Evolutionary conservation across 2,888 invertebrate species (phyloP).

Genomic region (Xestia xanthographa): DNA sequence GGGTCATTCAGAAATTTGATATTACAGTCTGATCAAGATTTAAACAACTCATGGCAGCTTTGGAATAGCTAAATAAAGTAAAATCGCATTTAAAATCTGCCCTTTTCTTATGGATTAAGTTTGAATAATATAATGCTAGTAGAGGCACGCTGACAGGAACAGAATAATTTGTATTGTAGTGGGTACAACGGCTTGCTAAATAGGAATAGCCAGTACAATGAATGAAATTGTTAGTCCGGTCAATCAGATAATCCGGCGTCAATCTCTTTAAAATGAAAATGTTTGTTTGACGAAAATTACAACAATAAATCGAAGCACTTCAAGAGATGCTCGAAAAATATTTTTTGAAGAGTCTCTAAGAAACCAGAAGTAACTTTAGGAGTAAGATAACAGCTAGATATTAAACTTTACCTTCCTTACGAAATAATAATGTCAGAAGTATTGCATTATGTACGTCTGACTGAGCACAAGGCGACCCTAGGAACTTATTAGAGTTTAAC

Average conservation of each 20-base stretch:
- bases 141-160: slow-evolving; percentile 11
- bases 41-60: neutral
- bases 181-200: slow-evolving; percentile 2
- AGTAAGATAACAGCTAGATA: slow-evolving; percentile 10
- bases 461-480: neutral
- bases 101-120: neutral
- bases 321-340: slow-evolving; percentile 32
- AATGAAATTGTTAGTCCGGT: slow-evolving; percentile 15
- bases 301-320: neutral
- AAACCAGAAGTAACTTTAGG: slow-evolving; percentile 5
- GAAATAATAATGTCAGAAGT: neutral
- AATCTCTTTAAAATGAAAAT: neutral
- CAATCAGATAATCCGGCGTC: slow-evolving; percentile 12
- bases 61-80: neutral
- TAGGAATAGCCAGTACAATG: neutral
- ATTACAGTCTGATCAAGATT: slow-evolving; percentile 5
- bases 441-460: neutral
- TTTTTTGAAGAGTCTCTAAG: slow-evolving; percentile 26
- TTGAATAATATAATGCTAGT: slow-evolving; percentile 2
- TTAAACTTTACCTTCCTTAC: neutral
- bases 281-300: neutral
- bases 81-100: neutral
- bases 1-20: slow-evolving; percentile 25
- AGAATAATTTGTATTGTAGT: slow-evolving; percentile 22
- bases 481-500: neutral